These are phyloP conservation scores for Andrena fulva DNA, from an alignment of 2,888 invertebrate species.

Conservation along the genomic window DNA sequence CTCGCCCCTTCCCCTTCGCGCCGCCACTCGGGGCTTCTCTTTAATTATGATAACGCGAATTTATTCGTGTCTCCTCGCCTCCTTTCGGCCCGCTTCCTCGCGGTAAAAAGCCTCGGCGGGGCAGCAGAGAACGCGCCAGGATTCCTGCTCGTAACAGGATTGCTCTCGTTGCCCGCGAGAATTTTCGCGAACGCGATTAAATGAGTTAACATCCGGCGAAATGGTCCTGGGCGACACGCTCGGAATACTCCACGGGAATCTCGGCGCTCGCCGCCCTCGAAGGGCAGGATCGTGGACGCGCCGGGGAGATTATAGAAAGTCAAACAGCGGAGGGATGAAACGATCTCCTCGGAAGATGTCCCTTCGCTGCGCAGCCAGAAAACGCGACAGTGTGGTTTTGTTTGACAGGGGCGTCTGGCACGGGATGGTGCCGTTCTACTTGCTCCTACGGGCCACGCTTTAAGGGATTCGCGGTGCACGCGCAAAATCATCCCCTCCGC, in stretches of 20 bases:
- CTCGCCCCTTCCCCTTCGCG: not conserved
- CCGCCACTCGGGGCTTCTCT: not conserved
- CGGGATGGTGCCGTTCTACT: slow-evolving; percentile 25
- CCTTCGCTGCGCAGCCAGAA: not conserved
- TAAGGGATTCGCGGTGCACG: slow-evolving; percentile 49
- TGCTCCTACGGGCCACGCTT: slow-evolving; percentile 38
- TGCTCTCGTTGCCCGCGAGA: slow-evolving; percentile 13
- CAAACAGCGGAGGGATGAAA: not conserved
- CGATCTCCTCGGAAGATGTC: not conserved
- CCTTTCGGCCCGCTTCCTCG: slow-evolving; percentile 9
- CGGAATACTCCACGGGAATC: not conserved
- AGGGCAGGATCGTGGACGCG: not conserved
- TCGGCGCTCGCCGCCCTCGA: not conserved
- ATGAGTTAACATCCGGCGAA: slow-evolving; percentile 13
- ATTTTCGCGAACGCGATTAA: slow-evolving; percentile 19
- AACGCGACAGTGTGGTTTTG: slow-evolving; percentile 20
- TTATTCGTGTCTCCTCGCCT: slow-evolving; percentile 36
- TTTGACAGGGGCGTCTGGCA: slow-evolving; percentile 24
- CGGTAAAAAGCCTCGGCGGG: slow-evolving; percentile 10
- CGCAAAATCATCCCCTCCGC: slow-evolving; percentile 60
- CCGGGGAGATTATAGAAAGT: slow-evolving; percentile 7
- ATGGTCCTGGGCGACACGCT: not conserved
- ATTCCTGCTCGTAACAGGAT: slow-evolving; percentile 7
- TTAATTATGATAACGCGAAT: slow-evolving; percentile 47
- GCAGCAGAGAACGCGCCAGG: not conserved